Evolutionary conservation across 2,888 invertebrate genomes (phyloP).

Genomic region (Creontiades dilutus): DNA sequence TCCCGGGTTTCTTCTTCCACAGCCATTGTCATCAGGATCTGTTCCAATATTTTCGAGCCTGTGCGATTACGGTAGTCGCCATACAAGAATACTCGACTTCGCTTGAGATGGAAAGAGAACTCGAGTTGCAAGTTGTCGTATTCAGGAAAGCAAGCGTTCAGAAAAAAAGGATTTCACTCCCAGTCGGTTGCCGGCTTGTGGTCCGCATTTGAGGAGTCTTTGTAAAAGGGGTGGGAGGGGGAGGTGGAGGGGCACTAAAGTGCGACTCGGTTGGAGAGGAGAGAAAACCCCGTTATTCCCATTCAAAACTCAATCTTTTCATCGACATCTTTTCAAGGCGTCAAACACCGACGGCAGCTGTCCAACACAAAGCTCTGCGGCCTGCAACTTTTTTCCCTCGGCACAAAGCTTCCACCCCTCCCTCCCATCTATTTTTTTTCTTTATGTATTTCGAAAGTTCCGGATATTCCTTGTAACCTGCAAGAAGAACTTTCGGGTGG

Average conservation of each 20-base stretch:
- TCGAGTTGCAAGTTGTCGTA: slow-evolving; percentile 13
- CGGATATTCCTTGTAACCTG: slow-evolving; percentile 39
- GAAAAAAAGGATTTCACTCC: background rate
- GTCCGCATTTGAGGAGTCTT: slow-evolving; percentile 11
- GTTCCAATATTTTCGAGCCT: background rate
- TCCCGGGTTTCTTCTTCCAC: too few relatives aligned
- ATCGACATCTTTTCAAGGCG: slow-evolving; percentile 32
- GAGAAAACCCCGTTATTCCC: slow-evolving; percentile 25
- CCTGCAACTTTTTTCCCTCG: slow-evolving; percentile 4
- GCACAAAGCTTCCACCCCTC: background rate
- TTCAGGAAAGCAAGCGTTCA: slow-evolving; percentile 11
- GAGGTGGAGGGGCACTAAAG: background rate
- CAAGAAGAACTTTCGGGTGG: background rate
- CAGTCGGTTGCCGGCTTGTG: background rate
- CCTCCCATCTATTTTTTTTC: background rate
- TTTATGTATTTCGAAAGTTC: background rate
- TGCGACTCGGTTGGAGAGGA: slow-evolving; percentile 2
- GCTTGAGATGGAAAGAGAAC: background rate
- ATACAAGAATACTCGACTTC: background rate
- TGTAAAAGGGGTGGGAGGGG: background rate
- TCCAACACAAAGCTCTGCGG: slow-evolving; percentile 35
- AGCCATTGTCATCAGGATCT: background rate
- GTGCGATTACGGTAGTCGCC: background rate
- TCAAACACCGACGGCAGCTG: slow-evolving; percentile 29
- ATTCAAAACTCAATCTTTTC: slow-evolving; percentile 36